Conservation (phyloP, 2,888 invertebrate genomes). For the Plagiodera versicolora region DNA sequence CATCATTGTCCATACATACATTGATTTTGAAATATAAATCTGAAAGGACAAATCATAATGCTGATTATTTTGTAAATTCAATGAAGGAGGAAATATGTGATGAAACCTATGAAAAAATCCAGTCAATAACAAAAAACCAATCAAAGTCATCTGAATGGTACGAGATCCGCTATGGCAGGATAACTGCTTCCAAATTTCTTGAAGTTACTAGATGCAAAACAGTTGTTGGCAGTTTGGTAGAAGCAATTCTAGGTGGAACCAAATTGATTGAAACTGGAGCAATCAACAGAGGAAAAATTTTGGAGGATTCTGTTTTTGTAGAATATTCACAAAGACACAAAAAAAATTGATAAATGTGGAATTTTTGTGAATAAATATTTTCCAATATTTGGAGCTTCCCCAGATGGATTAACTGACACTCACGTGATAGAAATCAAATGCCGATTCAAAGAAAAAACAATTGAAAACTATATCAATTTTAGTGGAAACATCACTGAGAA, state of each 20-base stretch:
- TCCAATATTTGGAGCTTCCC: slow-evolving; percentile 1
- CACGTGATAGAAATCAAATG: not conserved
- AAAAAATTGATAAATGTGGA: not conserved
- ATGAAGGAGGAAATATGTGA: no score
- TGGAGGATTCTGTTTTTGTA: slow-evolving; percentile 4
- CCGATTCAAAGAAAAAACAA: not conserved
- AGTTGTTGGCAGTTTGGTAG: slow-evolving; percentile 14
- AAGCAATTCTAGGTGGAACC: slow-evolving; percentile 12
- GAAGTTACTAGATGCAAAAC: slow-evolving; percentile 12
- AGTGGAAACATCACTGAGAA: not conserved
- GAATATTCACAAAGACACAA: not conserved
- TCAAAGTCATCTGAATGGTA: slow-evolving; percentile 16
- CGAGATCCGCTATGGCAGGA: slow-evolving; percentile 28
- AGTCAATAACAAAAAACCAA: slow-evolving; percentile 18
- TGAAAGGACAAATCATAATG: not conserved
- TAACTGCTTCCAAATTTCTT: slow-evolving; percentile 25
- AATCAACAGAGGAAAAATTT: slow-evolving; percentile 18
- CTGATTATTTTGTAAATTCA: not conserved
- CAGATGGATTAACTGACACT: not conserved
- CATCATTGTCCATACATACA: not conserved
- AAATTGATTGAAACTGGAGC: slow-evolving; percentile 15
- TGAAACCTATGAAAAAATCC: not conserved
- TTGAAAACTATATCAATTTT: not conserved
- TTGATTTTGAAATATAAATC: not conserved
- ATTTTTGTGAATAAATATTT: not conserved